These are phyloP conservation scores for Smutsia temminckii DNA, from an alignment of 2,797 vertebrate species.

Conservation along the genomic window DNA sequence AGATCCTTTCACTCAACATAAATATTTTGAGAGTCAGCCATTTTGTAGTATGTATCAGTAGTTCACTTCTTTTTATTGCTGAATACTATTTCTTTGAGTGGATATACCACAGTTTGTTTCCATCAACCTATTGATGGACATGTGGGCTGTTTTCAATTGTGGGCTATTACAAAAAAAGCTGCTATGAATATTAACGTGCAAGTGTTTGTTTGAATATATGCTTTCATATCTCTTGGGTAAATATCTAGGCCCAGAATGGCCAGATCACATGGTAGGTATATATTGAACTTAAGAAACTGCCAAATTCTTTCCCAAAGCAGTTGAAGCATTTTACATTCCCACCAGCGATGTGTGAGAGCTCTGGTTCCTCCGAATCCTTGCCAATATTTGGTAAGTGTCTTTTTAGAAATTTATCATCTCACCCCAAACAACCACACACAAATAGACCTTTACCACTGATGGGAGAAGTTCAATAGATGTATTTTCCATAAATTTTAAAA, in stretches of 20 bases:
- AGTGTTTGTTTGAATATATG: background rate
- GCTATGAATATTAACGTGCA: background rate
- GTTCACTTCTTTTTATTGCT: background rate
- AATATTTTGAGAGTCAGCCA: background rate
- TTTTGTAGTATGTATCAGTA: background rate
- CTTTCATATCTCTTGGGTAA: background rate
- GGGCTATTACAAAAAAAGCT: background rate
- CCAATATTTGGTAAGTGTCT: background rate
- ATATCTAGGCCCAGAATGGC: background rate
- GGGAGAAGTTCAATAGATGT: background rate
- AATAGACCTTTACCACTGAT: background rate
- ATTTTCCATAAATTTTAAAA: slow-evolving; percentile 7
- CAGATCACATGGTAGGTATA: background rate
- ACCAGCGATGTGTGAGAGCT: background rate
- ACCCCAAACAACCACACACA: background rate
- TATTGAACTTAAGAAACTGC: background rate
- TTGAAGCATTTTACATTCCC: background rate
- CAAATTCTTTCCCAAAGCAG: background rate
- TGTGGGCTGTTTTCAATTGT: background rate
- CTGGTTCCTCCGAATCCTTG: background rate
- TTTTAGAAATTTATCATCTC: background rate
- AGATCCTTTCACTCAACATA: background rate
- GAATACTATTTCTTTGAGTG: background rate
- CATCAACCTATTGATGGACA: background rate
- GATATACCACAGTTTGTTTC: background rate